Conservation (phyloP, 2,113 vertebrate genomes). For the Macquaria australasica region DNA sequence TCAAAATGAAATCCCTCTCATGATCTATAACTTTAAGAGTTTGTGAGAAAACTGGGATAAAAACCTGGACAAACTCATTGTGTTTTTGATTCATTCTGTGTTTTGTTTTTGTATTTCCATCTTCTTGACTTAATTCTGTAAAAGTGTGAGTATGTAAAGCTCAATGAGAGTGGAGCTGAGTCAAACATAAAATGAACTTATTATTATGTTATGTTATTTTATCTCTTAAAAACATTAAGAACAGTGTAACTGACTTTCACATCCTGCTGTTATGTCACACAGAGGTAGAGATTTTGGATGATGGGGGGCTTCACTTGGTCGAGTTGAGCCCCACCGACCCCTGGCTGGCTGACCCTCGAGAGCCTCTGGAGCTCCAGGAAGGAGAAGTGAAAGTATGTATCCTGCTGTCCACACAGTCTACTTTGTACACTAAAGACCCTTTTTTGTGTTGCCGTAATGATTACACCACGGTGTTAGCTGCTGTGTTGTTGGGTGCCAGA, state of each 20-base stretch:
- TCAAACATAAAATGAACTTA: not conserved
- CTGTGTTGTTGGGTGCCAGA: too few species aligned
- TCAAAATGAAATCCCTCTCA: not conserved
- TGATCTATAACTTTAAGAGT: not conserved
- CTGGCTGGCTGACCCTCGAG: slow-evolving; percentile 83
- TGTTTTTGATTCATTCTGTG: not conserved
- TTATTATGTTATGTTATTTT: not conserved
- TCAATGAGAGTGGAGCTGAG: not conserved
- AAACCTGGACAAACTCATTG: not conserved
- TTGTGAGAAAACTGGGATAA: not conserved
- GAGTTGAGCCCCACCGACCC: slow-evolving; percentile 86
- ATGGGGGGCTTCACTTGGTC: slow-evolving; percentile 79
- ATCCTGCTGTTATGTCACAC: not conserved
- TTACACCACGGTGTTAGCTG: too few species aligned
- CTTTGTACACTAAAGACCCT: not conserved
- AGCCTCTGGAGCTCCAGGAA: slow-evolving; percentile 75
- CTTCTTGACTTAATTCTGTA: too few species aligned
- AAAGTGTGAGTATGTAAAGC: not conserved
- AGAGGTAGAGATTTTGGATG: slow-evolving; percentile 82
- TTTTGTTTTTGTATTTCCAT: not conserved
- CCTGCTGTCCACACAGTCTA: not conserved
- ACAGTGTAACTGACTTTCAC: not conserved
- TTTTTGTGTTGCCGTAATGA: too few species aligned
- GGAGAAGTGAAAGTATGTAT: slow-evolving; percentile 85
- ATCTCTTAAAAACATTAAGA: not conserved